These are phyloP conservation scores for Cataglyphis rosenhaueri DNA, from an alignment of 2,888 invertebrate species.

Conservation along the genomic window DNA sequence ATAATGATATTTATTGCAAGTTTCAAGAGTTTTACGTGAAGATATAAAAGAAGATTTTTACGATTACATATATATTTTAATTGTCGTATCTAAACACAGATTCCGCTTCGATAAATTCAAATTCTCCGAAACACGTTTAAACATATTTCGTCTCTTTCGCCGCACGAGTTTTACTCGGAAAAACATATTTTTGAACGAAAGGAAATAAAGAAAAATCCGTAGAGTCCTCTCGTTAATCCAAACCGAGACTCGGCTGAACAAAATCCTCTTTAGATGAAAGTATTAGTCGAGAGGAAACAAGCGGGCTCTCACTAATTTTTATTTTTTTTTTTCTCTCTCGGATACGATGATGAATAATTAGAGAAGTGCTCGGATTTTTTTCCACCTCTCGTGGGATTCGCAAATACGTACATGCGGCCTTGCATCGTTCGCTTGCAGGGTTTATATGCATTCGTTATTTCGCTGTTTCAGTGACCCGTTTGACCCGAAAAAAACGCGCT, in stretches of 20 bases:
- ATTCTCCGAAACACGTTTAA: slow-evolving; percentile 13
- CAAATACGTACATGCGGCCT: slow-evolving; percentile 58
- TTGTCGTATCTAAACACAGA: background rate
- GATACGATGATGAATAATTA: slow-evolving; percentile 74
- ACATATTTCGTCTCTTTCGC: background rate
- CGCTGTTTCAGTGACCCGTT: slow-evolving; percentile 61
- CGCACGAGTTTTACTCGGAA: slow-evolving; percentile 18
- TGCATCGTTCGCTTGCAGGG: slow-evolving; percentile 51
- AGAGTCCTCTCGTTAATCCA: slow-evolving; percentile 66
- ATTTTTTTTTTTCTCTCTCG: slow-evolving; percentile 57
- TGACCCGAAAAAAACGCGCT: slow-evolving; percentile 21
- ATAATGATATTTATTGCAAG: slow-evolving; percentile 31
- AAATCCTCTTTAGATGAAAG: slow-evolving; percentile 73
- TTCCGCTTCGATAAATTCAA: slow-evolving; percentile 2
- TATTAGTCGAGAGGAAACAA: slow-evolving; percentile 69
- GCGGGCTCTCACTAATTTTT: slow-evolving; percentile 49
- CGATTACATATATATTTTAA: slow-evolving; percentile 13
- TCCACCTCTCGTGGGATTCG: slow-evolving; percentile 59
- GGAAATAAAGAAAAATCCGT: slow-evolving; percentile 43
- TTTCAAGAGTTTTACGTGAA: background rate
- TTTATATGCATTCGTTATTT: slow-evolving; percentile 65
- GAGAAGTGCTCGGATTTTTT: slow-evolving; percentile 58
- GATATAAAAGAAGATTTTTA: background rate
- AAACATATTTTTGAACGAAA: slow-evolving; percentile 44
- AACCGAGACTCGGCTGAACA: slow-evolving; percentile 41